Base-by-base conservation (phyloP, 2,888 invertebrate species). In the Xestia c-nigrum region DNA sequence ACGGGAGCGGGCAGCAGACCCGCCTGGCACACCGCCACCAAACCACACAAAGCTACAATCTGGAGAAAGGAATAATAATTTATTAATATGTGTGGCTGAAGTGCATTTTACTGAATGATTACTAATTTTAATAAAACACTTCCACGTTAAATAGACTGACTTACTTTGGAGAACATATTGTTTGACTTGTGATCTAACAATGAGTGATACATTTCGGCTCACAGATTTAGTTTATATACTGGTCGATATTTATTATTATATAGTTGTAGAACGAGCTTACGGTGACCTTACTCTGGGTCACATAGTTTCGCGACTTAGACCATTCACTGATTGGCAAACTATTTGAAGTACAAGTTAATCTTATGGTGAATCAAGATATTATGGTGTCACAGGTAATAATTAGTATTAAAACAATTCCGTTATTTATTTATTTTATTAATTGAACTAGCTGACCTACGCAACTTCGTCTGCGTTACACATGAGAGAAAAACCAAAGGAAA, bases 1-100 rank as follows among this genome's bases (percentile, higher is more conserved):
- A 66, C 89, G 38, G 97, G 89, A 77, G 89, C 90, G 40, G 93
- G 85, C 85, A 94, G 80, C 9, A 94, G 90, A 76, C 94, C 94
- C 3, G 93, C 94, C 84, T 92, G 89, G 77, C 91, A 88, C 71
- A 91, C 93, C 5, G 92, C 93, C 87, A 92, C 89, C 38, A 93
- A 85, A 63, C 92, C 92, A 82, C 90, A 93, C 38, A 94, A 81
- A 24, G 90, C 89, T 80, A 95, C 83, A 6, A 95, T 81, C 95
- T 95, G 88, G 7, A 92, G 68, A 74, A 90, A 57, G 70, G 69
- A 40, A 31, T 19, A 21, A 31, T 14, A 16, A 16, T 16, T 43
- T 21, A 3, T 31, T 19, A 16, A n/a, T 16, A 6, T n/a, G 21
- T 4, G 4, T n/a, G 16, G 3, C 5, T 19, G 43, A 9, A n/a